A percentile compares a stretch with the other conserved stretches of the same genome.
These are phyloP conservation scores for Macropus fuliginosus DNA, from an alignment of 2,797 vertebrate species.

Conservation along the genomic window DNA sequence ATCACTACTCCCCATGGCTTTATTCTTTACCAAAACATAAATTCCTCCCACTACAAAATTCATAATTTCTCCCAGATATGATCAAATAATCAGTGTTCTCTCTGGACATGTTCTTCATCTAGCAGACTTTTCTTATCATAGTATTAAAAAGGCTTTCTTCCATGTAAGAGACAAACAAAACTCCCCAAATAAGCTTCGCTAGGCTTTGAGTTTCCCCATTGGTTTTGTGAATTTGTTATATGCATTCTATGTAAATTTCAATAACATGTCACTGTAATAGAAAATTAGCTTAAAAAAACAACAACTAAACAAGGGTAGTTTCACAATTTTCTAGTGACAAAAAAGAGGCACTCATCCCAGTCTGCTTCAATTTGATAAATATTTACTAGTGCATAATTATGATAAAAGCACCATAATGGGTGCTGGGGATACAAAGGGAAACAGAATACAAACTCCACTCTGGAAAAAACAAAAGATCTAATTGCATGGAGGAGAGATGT, in stretches of 20 bases:
- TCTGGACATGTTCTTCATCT: neutral
- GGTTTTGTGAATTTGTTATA: neutral
- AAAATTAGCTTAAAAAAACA: conserved; percentile 4
- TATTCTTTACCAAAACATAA: neutral
- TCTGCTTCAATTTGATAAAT: neutral
- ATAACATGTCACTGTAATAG: neutral
- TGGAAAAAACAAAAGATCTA: neutral
- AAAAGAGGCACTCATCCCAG: neutral
- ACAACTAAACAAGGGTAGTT: neutral
- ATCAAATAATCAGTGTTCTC: neutral
- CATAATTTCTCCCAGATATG: neutral
- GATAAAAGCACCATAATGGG: neutral
- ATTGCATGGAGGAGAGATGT: neutral
- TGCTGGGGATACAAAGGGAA: neutral
- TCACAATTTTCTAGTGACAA: neutral
- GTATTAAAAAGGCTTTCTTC: neutral
- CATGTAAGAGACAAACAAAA: neutral
- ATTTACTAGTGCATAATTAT: neutral
- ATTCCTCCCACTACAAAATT: neutral
- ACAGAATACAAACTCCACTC: neutral
- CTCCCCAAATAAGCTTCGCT: neutral
- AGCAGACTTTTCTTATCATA: neutral
- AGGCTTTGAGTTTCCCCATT: neutral
- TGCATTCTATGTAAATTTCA: neutral
- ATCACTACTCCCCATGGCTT: neutral